Percentiles rank a stretch among this genome's conserved stretches.
Evolutionary conservation across 2,113 vertebrate genomes (phyloP).

Genomic region (Saccopteryx bilineata): DNA sequence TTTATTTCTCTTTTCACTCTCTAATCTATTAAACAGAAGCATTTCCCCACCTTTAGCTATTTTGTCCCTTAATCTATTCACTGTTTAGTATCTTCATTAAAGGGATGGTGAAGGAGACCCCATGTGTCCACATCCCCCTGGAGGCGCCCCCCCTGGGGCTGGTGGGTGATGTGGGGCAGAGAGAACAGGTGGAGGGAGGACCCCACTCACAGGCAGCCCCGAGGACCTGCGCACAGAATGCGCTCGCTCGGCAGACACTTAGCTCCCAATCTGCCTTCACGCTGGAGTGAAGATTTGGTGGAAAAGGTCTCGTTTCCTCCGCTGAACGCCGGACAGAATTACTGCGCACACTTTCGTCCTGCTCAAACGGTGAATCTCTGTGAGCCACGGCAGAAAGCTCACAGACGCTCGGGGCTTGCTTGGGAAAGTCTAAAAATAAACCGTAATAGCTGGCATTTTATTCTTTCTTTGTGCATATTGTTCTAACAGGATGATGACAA

Average conservation of each 20-base stretch:
- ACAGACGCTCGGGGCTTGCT: neutral
- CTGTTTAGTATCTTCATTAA: neutral
- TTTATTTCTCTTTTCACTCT: neutral
- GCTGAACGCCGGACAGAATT: neutral
- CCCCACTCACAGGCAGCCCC: neutral
- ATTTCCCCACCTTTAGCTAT: neutral
- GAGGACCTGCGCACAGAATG: slow-evolving; percentile 28
- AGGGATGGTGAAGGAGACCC: neutral
- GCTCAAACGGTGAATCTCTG: neutral
- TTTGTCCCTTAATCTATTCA: neutral
- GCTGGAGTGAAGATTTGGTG: slow-evolving; percentile 43
- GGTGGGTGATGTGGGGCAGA: neutral
- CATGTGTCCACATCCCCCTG: neutral
- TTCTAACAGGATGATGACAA: neutral
- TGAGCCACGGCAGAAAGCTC: neutral
- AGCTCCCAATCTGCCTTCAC: slow-evolving; percentile 63
- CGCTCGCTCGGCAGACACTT: slow-evolving; percentile 4
- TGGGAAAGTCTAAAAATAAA: neutral
- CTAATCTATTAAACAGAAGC: neutral
- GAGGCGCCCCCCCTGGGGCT: neutral
- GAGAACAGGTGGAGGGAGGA: slow-evolving; percentile 70
- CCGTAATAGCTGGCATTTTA: neutral
- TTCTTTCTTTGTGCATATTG: neutral
- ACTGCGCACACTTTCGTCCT: neutral
- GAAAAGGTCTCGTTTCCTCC: slow-evolving; percentile 59